phyloP scores from a whole-genome alignment of 2,113 vertebrate genomes.

The Gavia stellata region DNA sequence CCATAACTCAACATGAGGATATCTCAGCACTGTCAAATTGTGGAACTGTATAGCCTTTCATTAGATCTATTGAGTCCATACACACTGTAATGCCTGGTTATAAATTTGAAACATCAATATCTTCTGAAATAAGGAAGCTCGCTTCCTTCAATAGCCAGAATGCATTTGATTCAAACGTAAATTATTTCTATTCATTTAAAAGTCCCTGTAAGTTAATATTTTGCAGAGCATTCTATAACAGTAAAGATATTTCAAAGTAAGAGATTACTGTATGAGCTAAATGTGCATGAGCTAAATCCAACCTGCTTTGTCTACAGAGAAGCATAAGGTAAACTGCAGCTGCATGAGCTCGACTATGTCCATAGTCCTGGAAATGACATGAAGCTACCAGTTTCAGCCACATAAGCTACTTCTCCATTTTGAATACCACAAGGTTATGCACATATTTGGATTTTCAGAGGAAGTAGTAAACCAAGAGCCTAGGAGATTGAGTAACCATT shows the following conservation, averaged over 20 bases:
- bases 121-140: not conserved
- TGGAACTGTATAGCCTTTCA: conserved; percentile 16
- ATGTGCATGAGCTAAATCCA: not conserved
- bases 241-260: not conserved
- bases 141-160: not conserved
- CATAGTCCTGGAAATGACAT: not conserved
- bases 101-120: conserved; percentile 46
- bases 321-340: not conserved
- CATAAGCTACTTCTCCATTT: not conserved
- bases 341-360: not conserved
- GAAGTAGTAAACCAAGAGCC: not conserved
- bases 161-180: not conserved
- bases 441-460: not conserved
- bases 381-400: not conserved
- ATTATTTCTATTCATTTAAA: not conserved
- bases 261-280: no score
- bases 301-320: not conserved
- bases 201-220: not conserved
- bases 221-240: not conserved
- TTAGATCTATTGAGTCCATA: conserved; percentile 2
- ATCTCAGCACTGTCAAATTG: not conserved
- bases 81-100: not conserved
- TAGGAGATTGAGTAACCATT: not conserved
- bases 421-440: not conserved
- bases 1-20: not conserved